A percentile compares a stretch with the other conserved stretches of the same genome.
These are phyloP conservation scores for Plebejus argus DNA, from an alignment of 2,888 invertebrate genomes.

Conservation along the genomic window DNA sequence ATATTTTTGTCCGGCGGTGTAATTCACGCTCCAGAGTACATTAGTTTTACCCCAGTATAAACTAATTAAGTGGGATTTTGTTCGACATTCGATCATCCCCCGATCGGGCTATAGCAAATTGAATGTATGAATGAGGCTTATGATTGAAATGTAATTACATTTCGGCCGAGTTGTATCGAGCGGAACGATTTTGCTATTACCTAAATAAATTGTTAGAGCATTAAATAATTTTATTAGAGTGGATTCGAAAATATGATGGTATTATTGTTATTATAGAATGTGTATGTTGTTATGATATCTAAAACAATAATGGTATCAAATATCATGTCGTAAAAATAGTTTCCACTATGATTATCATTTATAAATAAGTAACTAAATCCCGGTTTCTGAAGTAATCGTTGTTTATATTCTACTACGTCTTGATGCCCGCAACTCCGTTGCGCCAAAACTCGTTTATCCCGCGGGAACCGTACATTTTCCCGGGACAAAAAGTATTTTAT, in stretches of 20 bases:
- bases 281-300: no score
- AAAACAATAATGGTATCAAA: no score
- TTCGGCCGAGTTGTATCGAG: background rate
- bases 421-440: no score
- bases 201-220: background rate
- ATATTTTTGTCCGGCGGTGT: background rate
- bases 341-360: no score
- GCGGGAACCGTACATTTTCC: no score
- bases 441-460: no score
- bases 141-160: constrained; percentile 7
- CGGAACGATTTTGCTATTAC: background rate
- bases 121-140: background rate
- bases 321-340: no score
- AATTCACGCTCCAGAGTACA: background rate
- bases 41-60: constrained; percentile 3
- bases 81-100: constrained; percentile 21
- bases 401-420: no score
- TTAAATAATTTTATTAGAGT: background rate
- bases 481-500: no score
- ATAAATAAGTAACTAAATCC: no score
- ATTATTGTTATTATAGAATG: background rate
- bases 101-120: constrained; percentile 1
- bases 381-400: no score
- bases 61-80: constrained; percentile 17
- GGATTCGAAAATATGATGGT: background rate